Conservation (phyloP, 2,888 invertebrate genomes). For the Sepioteuthis lessoniana region DNA sequence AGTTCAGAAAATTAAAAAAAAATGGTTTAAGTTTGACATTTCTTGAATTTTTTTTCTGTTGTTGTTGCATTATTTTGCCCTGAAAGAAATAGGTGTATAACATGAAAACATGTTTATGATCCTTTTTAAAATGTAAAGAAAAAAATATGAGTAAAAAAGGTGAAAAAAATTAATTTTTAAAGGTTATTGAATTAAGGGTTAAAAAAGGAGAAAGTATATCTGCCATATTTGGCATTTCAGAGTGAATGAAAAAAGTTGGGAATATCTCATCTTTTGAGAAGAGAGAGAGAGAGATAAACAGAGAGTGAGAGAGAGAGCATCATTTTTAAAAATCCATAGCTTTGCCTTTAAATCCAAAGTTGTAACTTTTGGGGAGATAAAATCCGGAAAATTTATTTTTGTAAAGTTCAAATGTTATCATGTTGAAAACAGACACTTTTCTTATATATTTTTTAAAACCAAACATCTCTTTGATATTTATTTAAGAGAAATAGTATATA, state of each 20-base stretch:
- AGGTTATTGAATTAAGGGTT: background rate
- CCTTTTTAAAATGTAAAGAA: background rate
- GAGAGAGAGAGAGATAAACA: too few species aligned
- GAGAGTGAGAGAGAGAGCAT: too few species aligned
- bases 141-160: background rate
- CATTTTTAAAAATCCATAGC: too few species aligned
- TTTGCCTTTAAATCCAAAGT: too few species aligned
- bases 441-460: too few species aligned
- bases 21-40: background rate
- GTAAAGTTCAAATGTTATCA: too few species aligned
- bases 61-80: background rate
- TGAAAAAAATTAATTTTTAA: background rate
- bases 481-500: too few species aligned
- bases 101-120: background rate
- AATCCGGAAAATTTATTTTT: too few species aligned
- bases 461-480: too few species aligned
- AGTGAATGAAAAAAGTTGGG: background rate
- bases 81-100: background rate
- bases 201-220: background rate
- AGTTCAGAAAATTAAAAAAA: background rate
- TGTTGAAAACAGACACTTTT: too few species aligned
- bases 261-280: background rate
- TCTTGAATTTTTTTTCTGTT: background rate
- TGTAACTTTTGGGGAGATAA: too few species aligned
- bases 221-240: background rate